A percentile compares a stretch with the other conserved stretches of the same genome.
Evolutionary conservation across 2,113 vertebrate species (phyloP).

Genomic region (Lagopus leucura): DNA sequence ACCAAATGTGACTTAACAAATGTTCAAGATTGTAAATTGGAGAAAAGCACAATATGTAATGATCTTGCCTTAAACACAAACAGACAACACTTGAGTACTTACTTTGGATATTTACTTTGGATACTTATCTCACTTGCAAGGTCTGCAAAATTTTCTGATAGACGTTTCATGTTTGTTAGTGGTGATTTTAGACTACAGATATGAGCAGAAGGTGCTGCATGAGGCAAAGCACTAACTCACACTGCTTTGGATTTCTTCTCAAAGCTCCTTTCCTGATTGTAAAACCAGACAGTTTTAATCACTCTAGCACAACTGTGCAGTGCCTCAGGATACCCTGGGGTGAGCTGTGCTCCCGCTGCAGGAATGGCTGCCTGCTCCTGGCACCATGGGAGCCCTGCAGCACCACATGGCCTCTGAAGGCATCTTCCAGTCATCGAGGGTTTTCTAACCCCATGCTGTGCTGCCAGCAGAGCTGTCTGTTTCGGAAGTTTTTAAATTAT

Average conservation of each 20-base stretch:
- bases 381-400: background rate
- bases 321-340: background rate
- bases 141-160: background rate
- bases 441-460: background rate
- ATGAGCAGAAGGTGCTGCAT: background rate
- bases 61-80: background rate
- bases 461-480: background rate
- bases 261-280: background rate
- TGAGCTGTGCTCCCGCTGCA: accelerated
- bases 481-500: background rate
- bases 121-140: background rate
- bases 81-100: background rate
- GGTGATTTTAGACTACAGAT: background rate
- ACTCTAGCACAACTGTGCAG: background rate
- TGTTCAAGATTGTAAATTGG: background rate
- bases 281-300: background rate
- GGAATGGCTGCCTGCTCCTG: background rate
- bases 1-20: background rate
- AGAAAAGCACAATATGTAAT: background rate
- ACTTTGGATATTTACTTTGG: background rate
- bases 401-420: background rate
- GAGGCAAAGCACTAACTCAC: background rate
- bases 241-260: background rate
- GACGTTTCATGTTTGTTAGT: background rate
- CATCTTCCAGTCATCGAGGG: accelerated